These are phyloP conservation scores for Mythimna pallens DNA, from an alignment of 2,888 invertebrate species.

Conservation along the genomic window DNA sequence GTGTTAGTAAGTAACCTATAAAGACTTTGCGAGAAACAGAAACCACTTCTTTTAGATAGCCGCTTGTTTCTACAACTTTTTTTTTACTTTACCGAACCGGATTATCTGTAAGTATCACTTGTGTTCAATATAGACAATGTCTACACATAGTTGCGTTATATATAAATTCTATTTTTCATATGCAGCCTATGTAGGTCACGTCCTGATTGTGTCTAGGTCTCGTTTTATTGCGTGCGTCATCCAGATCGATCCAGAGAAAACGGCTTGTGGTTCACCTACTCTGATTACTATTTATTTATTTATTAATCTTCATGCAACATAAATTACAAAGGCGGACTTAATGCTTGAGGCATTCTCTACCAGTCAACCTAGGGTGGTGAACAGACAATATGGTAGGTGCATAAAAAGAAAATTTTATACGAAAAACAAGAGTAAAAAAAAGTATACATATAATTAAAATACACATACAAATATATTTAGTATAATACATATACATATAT, in stretches of 20 bases:
- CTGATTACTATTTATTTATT: background rate
- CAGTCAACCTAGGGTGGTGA: too few relatives aligned
- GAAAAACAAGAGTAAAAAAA: too few relatives aligned
- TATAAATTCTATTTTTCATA: constrained; percentile 22
- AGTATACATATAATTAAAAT: too few relatives aligned
- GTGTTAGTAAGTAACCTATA: too few relatives aligned
- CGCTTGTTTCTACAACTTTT: constrained; percentile 12
- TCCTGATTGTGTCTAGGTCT: constrained; percentile 44
- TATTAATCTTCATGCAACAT: too few relatives aligned
- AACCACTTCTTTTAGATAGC: background rate
- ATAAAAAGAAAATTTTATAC: too few relatives aligned
- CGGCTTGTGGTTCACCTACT: background rate
- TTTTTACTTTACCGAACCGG: constrained; percentile 1
- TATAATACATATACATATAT: too few relatives aligned
- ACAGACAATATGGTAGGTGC: too few relatives aligned
- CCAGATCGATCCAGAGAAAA: constrained; percentile 30
- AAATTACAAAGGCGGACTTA: too few relatives aligned
- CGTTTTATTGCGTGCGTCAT: constrained; percentile 16
- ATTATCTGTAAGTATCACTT: background rate
- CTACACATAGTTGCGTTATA: background rate
- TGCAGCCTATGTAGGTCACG: constrained; percentile 37
- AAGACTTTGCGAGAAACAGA: constrained; percentile 5
- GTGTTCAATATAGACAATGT: background rate
- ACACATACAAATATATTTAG: too few relatives aligned
- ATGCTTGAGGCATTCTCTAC: too few relatives aligned